Conservation (phyloP, 1,140 invertebrate genomes). For the Philaenus spumarius region DNA sequence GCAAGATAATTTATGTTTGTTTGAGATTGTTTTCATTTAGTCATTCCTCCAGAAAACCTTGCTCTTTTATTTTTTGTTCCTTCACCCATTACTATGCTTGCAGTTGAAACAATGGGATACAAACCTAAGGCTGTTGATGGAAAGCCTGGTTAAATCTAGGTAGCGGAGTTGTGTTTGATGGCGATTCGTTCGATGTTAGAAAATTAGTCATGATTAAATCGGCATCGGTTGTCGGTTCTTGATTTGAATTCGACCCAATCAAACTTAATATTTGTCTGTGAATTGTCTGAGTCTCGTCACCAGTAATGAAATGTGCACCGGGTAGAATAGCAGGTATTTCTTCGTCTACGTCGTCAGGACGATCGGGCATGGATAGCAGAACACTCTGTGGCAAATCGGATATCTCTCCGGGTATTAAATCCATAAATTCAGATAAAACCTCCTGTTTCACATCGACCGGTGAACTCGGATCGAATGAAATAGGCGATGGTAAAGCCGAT, state of each 20-base stretch:
- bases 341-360: background rate
- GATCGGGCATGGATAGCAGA: background rate
- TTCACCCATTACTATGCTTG: no score
- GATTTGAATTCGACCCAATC: conserved; percentile 2
- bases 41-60: no score
- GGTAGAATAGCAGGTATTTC: background rate
- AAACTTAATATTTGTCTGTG: conserved; percentile 4
- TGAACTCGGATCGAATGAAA: background rate
- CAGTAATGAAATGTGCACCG: conserved; percentile 2
- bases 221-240: conserved; percentile 11
- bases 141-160: conserved; percentile 29
- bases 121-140: conserved; percentile 21
- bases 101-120: no score
- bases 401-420: background rate
- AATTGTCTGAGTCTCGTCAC: conserved; percentile 2
- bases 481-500: background rate
- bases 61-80: no score
- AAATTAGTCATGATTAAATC: conserved; percentile 18
- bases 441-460: background rate
- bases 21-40: no score
- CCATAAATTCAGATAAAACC: conserved; percentile 2
- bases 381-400: background rate
- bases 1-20: no score
- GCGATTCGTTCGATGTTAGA: conserved; percentile 12
- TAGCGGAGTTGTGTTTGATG: conserved; percentile 20